These are phyloP conservation scores for Sialia sialis DNA, from an alignment of 2,113 vertebrate species.

Conservation along the genomic window DNA sequence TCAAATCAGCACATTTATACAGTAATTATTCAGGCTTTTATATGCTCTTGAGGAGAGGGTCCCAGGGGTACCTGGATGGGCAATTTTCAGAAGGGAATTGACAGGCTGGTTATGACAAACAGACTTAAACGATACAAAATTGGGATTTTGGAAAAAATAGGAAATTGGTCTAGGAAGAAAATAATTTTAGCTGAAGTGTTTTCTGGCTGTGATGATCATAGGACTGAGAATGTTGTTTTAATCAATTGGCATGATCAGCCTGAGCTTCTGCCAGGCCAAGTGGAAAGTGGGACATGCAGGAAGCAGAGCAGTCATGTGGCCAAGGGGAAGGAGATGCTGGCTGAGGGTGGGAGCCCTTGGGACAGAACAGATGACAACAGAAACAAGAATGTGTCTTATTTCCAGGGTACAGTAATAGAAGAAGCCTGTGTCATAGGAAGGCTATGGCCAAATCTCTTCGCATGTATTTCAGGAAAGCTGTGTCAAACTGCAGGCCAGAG, in stretches of 20 bases:
- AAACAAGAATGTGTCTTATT: background rate
- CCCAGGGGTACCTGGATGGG: background rate
- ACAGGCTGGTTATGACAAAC: background rate
- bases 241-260: conserved; percentile 6
- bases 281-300: conserved; percentile 3
- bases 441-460: background rate
- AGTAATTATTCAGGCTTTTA: conserved; percentile 50
- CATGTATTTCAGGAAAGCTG: background rate
- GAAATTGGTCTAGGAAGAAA: background rate
- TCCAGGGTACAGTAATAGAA: background rate
- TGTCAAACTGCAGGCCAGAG: background rate
- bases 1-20: conserved; percentile 55
- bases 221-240: background rate
- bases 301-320: background rate
- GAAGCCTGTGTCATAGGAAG: background rate
- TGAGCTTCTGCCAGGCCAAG: conserved; percentile 5
- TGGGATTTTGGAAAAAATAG: background rate
- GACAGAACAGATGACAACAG: conserved; percentile 6
- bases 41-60: background rate
- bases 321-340: background rate
- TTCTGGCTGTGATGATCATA: background rate
- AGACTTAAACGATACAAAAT: conserved; percentile 15
- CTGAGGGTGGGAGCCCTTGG: background rate
- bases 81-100: background rate
- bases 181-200: background rate